Evolutionary conservation across 2,797 vertebrate genomes (phyloP), one percentile per base, ranked within the genome.

Genomic region (Xerus rutilus): DNA sequence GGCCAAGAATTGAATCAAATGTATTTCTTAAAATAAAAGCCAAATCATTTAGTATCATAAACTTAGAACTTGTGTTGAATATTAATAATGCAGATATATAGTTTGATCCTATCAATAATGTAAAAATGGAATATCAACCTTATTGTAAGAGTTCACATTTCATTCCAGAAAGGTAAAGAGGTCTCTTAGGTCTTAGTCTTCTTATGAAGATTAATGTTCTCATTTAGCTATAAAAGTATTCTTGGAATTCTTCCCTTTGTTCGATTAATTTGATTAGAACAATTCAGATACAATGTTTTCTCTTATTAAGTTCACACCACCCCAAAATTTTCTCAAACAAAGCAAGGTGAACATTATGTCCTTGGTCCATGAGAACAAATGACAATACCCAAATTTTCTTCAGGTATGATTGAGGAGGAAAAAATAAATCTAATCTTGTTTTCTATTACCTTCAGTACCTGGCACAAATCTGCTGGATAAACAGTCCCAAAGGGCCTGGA

Each of bases 171-270:
- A 96, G 25, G 88, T 92, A 92, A 83, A 78, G 77, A 30, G 62
- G 2, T 39, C 70, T 91, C 93, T 93, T 94, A 72, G 5, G 20
- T 47, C 64, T 74, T 7, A 69, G 39, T 64, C 90, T 97, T 85
- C 69, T 74, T 93, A 81, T 95, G 65, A 82, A 96, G 74, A 97
- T 32, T 85, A 64, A 32, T 96, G 69, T 95, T 96, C 52, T 74
- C 74, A 76, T 93, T 89, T 95, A 96, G 67, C 52, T 89, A 14
- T 94, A 89, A 96, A 98, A 85, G 84, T 97, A 83, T 96, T 91
- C 96, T 97, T 98, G 96, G 96, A 97, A 96, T 62, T 79, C 84
- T 96, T 98, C 96, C 95, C 79, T 97, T 96, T 96, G 89, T 97
- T 97, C 96, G 97, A 96, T 97, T 97, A 97, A 96, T 82, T 96